Percentiles rank a stretch among this genome's conserved stretches.
Evolutionary conservation across 2,888 invertebrate genomes (phyloP).

Genomic region (Candidula unifasciata): DNA sequence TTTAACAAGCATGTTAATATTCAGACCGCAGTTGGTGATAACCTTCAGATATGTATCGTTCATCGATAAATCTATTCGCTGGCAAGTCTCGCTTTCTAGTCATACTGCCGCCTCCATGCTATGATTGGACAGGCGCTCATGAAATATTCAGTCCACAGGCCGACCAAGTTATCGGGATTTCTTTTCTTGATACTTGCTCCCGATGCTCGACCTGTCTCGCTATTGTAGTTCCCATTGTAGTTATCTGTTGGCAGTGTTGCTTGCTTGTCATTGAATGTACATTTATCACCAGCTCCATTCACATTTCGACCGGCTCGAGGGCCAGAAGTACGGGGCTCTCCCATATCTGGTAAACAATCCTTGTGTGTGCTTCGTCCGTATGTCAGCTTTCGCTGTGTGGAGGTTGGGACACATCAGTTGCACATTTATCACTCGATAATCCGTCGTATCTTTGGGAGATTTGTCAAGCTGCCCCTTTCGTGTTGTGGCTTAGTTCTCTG

Average conservation of each 20-base stretch:
- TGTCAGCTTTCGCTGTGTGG: background rate
- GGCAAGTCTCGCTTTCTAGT: background rate
- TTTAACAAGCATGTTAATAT: too few relatives aligned
- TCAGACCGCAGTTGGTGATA: too few relatives aligned
- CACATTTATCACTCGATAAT: constrained; percentile 33
- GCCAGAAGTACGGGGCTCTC: constrained; percentile 10
- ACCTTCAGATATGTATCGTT: background rate
- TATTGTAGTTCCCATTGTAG: constrained; percentile 27
- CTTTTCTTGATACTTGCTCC: background rate
- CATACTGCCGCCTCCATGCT: constrained; percentile 9
- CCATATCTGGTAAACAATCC: constrained; percentile 22
- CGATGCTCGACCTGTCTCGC: constrained; percentile 24
- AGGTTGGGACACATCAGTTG: constrained; percentile 9
- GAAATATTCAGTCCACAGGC: background rate
- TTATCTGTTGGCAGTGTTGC: constrained; percentile 24
- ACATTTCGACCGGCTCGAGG: background rate
- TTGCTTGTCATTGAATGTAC: constrained; percentile 38
- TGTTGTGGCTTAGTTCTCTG: background rate
- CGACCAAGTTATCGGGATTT: constrained; percentile 17
- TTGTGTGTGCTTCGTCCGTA: background rate
- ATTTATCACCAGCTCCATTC: constrained; percentile 58
- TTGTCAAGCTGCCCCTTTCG: background rate
- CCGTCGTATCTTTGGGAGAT: constrained; percentile 25
- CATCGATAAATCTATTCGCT: background rate
- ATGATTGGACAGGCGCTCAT: constrained; percentile 26